A percentile compares a stretch with the other conserved stretches of the same genome.
These are phyloP conservation scores for Rhinatrema bivittatum DNA, from an alignment of 2,797 vertebrate genomes.

Conservation along the genomic window DNA sequence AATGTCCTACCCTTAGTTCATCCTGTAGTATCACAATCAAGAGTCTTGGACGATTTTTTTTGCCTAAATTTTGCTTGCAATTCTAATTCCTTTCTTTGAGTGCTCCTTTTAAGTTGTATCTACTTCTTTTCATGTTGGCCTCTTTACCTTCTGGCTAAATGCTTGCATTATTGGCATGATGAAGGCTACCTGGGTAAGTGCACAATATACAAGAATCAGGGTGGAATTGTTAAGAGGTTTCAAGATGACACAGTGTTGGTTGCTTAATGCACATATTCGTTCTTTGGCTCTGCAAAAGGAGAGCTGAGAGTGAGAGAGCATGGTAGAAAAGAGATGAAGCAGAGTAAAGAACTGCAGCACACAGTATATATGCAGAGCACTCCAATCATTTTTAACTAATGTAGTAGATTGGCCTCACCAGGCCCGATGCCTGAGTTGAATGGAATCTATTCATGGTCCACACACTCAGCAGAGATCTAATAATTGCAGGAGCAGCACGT, in stretches of 20 bases:
- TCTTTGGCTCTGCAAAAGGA: conserved; percentile 7
- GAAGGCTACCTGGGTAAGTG: conserved; percentile 31
- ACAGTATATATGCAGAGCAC: conserved; percentile 18
- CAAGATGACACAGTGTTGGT: fast-evolving
- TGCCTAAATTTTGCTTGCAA: no score
- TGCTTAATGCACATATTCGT: conserved; percentile 15
- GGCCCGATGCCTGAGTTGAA: conserved; percentile 33
- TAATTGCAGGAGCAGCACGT: conserved; percentile 36
- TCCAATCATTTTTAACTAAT: conserved; percentile 21
- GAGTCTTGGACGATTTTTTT: no score
- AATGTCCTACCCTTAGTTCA: no score
- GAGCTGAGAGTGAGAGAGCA: neutral
- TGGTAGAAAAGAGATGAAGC: conserved; percentile 17
- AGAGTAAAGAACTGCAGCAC: neutral
- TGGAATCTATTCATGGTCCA: conserved; percentile 40
- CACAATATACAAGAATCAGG: conserved; percentile 9
- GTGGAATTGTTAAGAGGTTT: neutral
- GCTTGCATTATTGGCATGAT: neutral
- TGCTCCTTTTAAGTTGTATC: no score
- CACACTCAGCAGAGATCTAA: conserved; percentile 35
- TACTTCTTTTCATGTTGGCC: conserved; percentile 1
- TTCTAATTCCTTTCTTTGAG: no score
- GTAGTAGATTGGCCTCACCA: conserved; percentile 33
- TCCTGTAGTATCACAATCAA: no score
- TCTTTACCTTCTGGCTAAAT: neutral